phyloP scores from a whole-genome alignment of 2,797 vertebrate species.

The Thalassophryne amazonica region DNA sequence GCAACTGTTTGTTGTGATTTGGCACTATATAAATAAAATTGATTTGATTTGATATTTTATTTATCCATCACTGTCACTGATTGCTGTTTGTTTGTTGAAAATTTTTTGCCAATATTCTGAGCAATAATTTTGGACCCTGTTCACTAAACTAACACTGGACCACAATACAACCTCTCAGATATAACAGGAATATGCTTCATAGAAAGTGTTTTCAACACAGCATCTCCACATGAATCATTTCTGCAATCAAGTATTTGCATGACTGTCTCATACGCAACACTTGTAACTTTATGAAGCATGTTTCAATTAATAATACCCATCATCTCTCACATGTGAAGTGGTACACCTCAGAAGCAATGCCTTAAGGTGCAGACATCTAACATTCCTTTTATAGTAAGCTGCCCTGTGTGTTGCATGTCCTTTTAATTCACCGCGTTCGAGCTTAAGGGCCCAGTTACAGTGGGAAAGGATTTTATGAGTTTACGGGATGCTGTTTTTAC shows the following conservation, averaged over 20 bases:
- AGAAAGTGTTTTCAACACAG: too few relatives aligned
- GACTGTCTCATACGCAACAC: neutral
- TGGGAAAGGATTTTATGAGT: constrained; percentile 68
- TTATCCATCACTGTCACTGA: too few relatives aligned
- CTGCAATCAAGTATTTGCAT: neutral
- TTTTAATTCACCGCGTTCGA: constrained; percentile 54
- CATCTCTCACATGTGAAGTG: neutral
- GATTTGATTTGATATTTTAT: too few relatives aligned
- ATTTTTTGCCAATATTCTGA: too few relatives aligned
- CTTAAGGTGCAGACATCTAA: constrained; percentile 4
- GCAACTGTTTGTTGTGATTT: too few relatives aligned
- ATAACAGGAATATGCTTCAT: too few relatives aligned
- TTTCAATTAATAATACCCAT: neutral
- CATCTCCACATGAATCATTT: too few relatives aligned
- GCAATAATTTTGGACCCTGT: too few relatives aligned
- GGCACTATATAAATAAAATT: too few relatives aligned
- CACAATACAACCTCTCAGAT: too few relatives aligned
- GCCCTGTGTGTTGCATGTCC: constrained; percentile 35
- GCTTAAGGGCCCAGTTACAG: constrained; percentile 62
- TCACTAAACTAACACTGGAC: too few relatives aligned
- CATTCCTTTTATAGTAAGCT: constrained; percentile 28
- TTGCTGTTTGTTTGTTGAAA: too few relatives aligned
- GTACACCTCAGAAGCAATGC: neutral
- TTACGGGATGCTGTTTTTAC: constrained; percentile 74
- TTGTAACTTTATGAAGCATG: neutral